Base-by-base conservation (phyloP, 2,888 invertebrate genomes). In the Lasioglossum morio region DNA sequence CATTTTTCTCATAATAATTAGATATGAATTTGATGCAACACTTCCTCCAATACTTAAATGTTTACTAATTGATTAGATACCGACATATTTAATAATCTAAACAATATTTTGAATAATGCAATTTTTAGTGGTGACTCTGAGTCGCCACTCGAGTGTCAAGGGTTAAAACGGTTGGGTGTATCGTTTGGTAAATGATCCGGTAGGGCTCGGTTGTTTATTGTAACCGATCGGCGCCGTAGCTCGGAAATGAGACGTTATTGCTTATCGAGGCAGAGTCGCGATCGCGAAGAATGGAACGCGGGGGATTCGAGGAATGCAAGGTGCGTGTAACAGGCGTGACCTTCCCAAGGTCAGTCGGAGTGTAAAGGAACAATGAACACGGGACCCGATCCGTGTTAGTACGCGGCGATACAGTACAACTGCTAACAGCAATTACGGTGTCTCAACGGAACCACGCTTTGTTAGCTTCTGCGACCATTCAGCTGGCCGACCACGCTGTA, bases 261-360 rank as follows among this genome's bases (percentile, higher is more conserved):
- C 72, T 82, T 79, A 77, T 82, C 82, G 86, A 86, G 76, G 79
- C 37, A 57, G 69, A 76, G 23, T 77, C 70, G 72, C 72, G 72
- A 75, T 66, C 75, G 66, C 66, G 73, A 87, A 85, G 81, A 88
- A 87, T 79, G 87, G 88, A 81, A 89, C 85, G 86, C 81, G 73
- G 79, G 77, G 77, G 83, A 91, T 89, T 89, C 84, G 82, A 82
- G 79, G 84, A 89, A 88, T 88, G 89, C 70, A 72, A 89, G 82
- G 84, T 90, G 90, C 90, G 90, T 92, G 90, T 88, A 91, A 91
- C 89, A 91, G 86, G 91, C 91, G 88, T 93, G 92, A 94, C 94
- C 94, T 94, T 94, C 92, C 77, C 94, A 94, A 94, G 94, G 93
- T 93, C 92, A 93, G 90, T 87, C 88, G 81, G 79, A 86, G 84